Conservation (phyloP, 2,797 vertebrate species). For the Thripadectes ignobilis region DNA sequence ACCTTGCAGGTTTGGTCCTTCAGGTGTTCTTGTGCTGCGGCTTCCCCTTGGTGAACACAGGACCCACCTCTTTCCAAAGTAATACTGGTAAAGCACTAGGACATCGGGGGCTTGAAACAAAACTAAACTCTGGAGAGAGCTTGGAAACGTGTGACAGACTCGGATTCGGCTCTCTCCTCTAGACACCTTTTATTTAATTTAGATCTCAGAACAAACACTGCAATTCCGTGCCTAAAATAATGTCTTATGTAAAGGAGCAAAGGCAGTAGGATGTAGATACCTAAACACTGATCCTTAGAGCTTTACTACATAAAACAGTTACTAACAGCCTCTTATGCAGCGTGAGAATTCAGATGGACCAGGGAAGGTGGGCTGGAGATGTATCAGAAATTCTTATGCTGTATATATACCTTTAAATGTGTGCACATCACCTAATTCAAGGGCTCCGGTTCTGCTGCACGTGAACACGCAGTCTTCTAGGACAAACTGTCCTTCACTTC, state of each 20-base stretch:
- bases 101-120: neutral
- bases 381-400: neutral
- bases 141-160: rapidly evolving
- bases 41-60: neutral
- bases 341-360: neutral
- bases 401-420: neutral
- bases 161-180: neutral
- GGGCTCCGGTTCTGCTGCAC: neutral
- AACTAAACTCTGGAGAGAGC: neutral
- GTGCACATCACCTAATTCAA: neutral
- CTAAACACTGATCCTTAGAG: neutral
- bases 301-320: neutral
- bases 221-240: neutral
- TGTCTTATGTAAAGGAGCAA: neutral
- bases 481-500: neutral
- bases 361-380: neutral
- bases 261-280: neutral
- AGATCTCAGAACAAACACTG: neutral
- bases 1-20: neutral
- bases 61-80: neutral
- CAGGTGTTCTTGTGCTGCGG: rapidly evolving
- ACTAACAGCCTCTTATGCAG: neutral
- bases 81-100: neutral
- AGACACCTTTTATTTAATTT: neutral
- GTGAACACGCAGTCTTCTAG: neutral